Conservation (phyloP, 2,888 invertebrate species). For the Callyntrura guangdongensis region DNA sequence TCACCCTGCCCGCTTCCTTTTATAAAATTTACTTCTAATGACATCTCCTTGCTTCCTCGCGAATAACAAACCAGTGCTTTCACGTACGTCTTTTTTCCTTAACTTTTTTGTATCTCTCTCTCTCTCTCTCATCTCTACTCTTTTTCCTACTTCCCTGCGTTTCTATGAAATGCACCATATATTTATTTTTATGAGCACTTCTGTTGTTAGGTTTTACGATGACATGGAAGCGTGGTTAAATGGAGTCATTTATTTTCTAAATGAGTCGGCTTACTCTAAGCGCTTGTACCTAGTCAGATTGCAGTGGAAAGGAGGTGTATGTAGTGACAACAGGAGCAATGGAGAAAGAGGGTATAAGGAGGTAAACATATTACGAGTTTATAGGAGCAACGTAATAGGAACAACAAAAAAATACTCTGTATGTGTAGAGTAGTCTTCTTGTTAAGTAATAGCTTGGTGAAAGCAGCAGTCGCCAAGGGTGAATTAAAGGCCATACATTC, state of each 20-base stretch:
- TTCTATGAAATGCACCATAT: slow-evolving; percentile 34
- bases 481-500: slow-evolving; percentile 77
- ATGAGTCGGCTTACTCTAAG: slow-evolving; percentile 71
- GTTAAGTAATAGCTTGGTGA: slow-evolving; percentile 73
- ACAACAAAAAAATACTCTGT: background rate
- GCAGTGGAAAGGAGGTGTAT: background rate
- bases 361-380: background rate
- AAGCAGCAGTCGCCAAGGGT: slow-evolving; percentile 76
- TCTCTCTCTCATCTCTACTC: background rate
- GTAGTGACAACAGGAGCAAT: background rate
- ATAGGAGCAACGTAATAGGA: background rate
- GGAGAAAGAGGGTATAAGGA: background rate
- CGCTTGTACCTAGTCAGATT: background rate
- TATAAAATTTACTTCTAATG: slow-evolving; percentile 59
- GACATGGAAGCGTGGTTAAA: slow-evolving; percentile 78
- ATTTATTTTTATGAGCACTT: slow-evolving; percentile 76
- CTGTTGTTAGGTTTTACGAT: slow-evolving; percentile 75
- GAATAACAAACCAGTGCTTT: background rate
- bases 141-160: background rate
- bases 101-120: slow-evolving; percentile 30
- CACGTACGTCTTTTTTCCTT: background rate
- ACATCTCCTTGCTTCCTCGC: slow-evolving; percentile 28
- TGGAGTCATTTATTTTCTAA: slow-evolving; percentile 79
- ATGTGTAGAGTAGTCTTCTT: slow-evolving; percentile 11
- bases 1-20: slow-evolving; percentile 17